phyloP scores from a whole-genome alignment of 2,888 invertebrate genomes.

The Elmis aenea region DNA sequence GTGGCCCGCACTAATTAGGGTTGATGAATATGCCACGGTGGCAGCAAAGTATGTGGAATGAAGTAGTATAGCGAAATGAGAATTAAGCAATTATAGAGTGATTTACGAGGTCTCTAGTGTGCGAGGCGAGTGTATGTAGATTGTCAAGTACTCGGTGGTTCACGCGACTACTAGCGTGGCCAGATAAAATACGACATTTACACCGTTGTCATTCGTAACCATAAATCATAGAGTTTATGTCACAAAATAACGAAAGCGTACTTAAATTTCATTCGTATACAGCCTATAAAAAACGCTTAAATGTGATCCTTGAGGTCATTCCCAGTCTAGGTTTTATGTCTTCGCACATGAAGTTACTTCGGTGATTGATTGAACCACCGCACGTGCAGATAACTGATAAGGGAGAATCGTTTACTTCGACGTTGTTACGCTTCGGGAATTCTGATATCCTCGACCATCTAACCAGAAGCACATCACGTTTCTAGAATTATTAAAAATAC shows the following conservation, averaged over 20 bases:
- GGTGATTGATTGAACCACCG: conserved; percentile 25
- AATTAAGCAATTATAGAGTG: conserved; percentile 32
- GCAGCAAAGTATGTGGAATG: conserved; percentile 22
- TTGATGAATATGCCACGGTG: conserved; percentile 8
- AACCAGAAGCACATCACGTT: too few species aligned
- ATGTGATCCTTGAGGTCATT: conserved; percentile 26
- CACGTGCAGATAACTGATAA: conserved; percentile 22
- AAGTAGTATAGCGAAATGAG: conserved; percentile 20
- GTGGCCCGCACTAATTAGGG: conserved; percentile 8
- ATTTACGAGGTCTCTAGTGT: conserved; percentile 28
- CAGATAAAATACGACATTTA: conserved; percentile 32
- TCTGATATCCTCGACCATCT: too few species aligned
- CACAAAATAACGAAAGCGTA: conserved; percentile 32
- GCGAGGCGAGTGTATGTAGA: conserved; percentile 24
- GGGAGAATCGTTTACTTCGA: too few species aligned
- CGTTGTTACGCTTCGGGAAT: too few species aligned
- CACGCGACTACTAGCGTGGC: conserved; percentile 29
- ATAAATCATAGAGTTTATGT: conserved; percentile 33
- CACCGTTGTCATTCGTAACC: conserved; percentile 29
- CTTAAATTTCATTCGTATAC: conserved; percentile 28
- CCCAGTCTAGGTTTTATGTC: conserved; percentile 22
- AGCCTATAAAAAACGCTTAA: conserved; percentile 25
- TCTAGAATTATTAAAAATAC: too few species aligned
- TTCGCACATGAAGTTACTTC: conserved; percentile 23
- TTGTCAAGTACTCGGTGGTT: conserved; percentile 23